Evolutionary conservation across 2,888 invertebrate genomes (phyloP).

Genomic region (Neoaliturus tenellus): DNA sequence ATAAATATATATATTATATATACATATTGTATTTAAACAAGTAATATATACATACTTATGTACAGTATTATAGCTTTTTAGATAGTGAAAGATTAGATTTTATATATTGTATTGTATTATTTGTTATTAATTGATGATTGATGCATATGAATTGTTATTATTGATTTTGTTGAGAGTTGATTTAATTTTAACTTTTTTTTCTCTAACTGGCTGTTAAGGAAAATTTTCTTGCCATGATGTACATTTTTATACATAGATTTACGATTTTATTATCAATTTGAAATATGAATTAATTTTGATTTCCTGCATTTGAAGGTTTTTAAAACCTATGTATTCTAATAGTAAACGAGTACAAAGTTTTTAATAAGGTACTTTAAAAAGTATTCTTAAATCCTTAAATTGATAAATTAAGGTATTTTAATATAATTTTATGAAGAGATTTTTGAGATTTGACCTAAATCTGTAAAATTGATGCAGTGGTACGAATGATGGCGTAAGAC

Average conservation of each 20-base stretch:
- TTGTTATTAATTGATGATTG: not conserved
- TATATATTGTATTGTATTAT: slow-evolving; percentile 16
- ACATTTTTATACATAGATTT: not conserved
- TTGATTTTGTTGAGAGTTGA: not conserved
- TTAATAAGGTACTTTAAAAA: not conserved
- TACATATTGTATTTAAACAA: not conserved
- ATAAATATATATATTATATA: slow-evolving; percentile 17
- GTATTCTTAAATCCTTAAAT: not conserved
- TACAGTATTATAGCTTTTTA: slow-evolving; percentile 40
- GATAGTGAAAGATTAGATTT: not conserved
- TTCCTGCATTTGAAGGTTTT: not conserved
- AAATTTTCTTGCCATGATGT: slow-evolving; percentile 5
- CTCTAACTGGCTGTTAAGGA: not conserved
- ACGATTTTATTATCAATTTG: not conserved
- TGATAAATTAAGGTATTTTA: not conserved
- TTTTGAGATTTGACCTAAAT: no score
- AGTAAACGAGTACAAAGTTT: not conserved
- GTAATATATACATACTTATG: slow-evolving; percentile 32
- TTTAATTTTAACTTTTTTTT: not conserved
- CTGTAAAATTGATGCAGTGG: no score
- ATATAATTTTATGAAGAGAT: no score
- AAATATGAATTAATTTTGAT: not conserved
- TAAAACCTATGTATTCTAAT: not conserved
- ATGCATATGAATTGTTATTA: not conserved
- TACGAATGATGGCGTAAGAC: no score